Base-by-base conservation (phyloP, 2,888 invertebrate genomes). In the Drosophila paracracens region DNA sequence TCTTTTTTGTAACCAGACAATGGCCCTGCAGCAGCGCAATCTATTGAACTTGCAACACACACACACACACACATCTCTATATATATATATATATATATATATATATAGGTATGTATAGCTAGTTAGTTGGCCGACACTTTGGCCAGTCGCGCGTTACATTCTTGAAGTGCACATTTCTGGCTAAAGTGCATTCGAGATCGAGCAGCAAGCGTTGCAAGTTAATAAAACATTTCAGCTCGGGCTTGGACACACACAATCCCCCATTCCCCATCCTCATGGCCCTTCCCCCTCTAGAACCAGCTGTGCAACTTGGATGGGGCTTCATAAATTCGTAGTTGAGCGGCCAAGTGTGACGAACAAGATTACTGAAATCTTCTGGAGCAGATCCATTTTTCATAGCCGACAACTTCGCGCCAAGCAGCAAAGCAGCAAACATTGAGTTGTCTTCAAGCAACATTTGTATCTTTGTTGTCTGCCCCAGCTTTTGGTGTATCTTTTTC, bases 361-460 rank as follows among this genome's bases (percentile, higher is more conserved):
- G 92, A 92, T 92, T 92, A 91, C 92, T 91, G 86, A 92, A 92
- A 92, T 92, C 92, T 92, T 92, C 92, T 92, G 92, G 92, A 92
- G 92, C 92, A 92, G 87, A 92, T 91, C 92, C 92, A 91, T 91
- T 91, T 91, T 91, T 88, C 90, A 91, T 90, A 87, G 91, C 79
- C 88, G 76, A 82, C 90, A 88, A 89, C 83, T 85, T 85, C 74
- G 70, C 77, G 57, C 71, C 74, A 67, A 61, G 33, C 53, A 52
- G 31, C 62, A 46, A 16, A 40, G 50, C 74, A 48, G 57, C 64
- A 57, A 59, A 54, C 80, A 78, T 78, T 76, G 52, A 77, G 81
- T 81, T 81, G 73, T 81, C 64, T 76, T 62, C 48, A n/a, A 75
- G 52, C 66, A 58, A 63, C 70, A 61, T 76, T 64, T 70, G 63